These are phyloP conservation scores for Ibidorhyncha struthersii DNA, from an alignment of 2,113 vertebrate genomes.

Conservation along the genomic window DNA sequence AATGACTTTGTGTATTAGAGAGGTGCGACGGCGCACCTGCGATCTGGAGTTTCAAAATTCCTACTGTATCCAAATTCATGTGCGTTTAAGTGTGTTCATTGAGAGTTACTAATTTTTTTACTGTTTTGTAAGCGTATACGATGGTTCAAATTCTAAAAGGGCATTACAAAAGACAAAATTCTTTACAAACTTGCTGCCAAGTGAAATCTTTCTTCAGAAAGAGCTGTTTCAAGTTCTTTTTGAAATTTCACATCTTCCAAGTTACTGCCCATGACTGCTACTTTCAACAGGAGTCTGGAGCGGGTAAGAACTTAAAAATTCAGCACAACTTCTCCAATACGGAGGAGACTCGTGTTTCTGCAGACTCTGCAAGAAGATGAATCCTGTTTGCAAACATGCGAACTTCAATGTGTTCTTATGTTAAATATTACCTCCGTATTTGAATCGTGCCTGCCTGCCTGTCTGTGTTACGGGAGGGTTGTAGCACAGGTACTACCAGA, in stretches of 20 bases:
- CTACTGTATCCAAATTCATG: neutral
- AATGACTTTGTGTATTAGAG: neutral
- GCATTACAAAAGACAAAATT: neutral
- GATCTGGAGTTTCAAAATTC: neutral
- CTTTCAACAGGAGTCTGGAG: neutral
- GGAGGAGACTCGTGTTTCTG: neutral
- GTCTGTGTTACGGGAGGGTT: neutral
- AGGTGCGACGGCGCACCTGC: neutral
- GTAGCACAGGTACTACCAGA: neutral
- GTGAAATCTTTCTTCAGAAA: neutral
- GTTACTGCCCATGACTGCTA: accelerated
- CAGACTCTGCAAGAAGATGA: neutral
- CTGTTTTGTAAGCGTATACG: neutral
- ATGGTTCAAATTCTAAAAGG: neutral
- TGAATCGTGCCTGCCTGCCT: neutral
- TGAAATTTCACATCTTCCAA: neutral
- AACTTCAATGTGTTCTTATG: neutral
- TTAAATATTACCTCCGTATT: neutral
- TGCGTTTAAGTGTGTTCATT: neutral
- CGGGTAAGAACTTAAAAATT: neutral
- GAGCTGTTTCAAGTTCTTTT: neutral
- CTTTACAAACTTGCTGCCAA: neutral
- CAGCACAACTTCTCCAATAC: neutral
- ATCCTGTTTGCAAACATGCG: neutral
- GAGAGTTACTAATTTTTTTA: neutral